Evolutionary conservation across 2,888 invertebrate genomes (phyloP).

Genomic region (Folsomia manolachei): DNA sequence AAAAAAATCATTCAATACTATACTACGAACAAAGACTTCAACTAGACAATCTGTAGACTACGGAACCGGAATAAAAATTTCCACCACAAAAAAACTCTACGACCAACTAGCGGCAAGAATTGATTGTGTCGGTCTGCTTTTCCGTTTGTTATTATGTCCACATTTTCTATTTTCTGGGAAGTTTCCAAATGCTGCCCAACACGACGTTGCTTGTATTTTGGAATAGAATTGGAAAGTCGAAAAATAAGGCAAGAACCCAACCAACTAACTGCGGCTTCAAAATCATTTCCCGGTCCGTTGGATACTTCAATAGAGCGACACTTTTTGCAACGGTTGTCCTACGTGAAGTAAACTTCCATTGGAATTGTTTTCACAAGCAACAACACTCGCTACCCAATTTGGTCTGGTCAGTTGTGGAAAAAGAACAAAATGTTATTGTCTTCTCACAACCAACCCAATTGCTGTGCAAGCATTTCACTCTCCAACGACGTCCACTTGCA

Average conservation of each 20-base stretch:
- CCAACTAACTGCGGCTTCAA: background rate
- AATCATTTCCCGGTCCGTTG: background rate
- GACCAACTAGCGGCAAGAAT: background rate
- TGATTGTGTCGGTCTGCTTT: background rate
- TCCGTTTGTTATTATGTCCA: slow-evolving; percentile 1
- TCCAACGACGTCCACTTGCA: background rate
- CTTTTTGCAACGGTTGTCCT: background rate
- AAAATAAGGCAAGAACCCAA: background rate
- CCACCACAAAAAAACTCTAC: background rate
- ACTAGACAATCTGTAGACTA: too few relatives aligned
- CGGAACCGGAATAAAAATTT: background rate
- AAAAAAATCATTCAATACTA: too few relatives aligned
- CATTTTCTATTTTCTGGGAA: background rate
- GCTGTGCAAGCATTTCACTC: background rate
- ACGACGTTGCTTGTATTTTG: too few relatives aligned
- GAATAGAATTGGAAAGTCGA: too few relatives aligned
- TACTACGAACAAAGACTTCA: too few relatives aligned
- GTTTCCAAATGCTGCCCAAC: slow-evolving; percentile 7
- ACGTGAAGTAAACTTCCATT: background rate
- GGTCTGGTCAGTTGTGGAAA: background rate
- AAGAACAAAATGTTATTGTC: background rate
- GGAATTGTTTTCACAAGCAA: background rate
- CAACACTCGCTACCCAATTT: too few relatives aligned
- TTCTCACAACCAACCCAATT: too few relatives aligned
- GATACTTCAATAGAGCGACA: background rate